Evolutionary conservation across 2,113 vertebrate species (phyloP), one percentile per base, ranked within the genome.

Genomic region (Pluvialis apricaria): DNA sequence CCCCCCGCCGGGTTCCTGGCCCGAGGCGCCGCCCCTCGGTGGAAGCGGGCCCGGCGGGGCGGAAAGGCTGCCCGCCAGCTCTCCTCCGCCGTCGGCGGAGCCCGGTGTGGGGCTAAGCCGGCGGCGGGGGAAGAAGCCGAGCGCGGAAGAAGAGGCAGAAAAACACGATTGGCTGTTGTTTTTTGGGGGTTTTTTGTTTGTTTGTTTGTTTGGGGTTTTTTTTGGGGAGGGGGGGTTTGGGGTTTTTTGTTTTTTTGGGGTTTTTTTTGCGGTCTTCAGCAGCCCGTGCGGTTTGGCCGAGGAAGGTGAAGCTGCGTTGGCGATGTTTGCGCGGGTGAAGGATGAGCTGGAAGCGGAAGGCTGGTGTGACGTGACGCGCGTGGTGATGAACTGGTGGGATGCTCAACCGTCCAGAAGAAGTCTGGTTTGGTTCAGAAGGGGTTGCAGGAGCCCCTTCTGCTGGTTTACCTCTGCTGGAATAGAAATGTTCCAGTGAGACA

Each of bases 91-190:
- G 6, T 28, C 15, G 7, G 18, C 36, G 1, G 40, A 16, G 13
- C 40, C 15, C 5, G 36, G 0, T 5, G 11, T 1, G 6, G 34
- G 32, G 42, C 21, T 25, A 3, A 6, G 3, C 13, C 7, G 6
- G 18, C 14, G 21, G 24, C 19, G 7, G 29, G 29, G 11, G 4
- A 7, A 1, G 49, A 26, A 28, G 32, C n/a, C 10, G 40, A 5
- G 16, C 3, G 22, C 5, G 6, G 20, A 8, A 5, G 18, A 17
- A 17, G 10, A 8, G 5, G 34, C 28, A 4, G 28, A n/a, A 49
- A 5, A 31, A 26, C 11, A 2, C 6, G 62, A 8, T 6, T 18
- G 2, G 25, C 10, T 11, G 42, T 11, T 42, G 11, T 42, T 11
- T 42, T 42, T 42, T 42, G 38, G 11, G 24, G 36, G 17, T 4